phyloP scores from a whole-genome alignment of 2,797 vertebrate species.

The Sebastolobus alascanus region DNA sequence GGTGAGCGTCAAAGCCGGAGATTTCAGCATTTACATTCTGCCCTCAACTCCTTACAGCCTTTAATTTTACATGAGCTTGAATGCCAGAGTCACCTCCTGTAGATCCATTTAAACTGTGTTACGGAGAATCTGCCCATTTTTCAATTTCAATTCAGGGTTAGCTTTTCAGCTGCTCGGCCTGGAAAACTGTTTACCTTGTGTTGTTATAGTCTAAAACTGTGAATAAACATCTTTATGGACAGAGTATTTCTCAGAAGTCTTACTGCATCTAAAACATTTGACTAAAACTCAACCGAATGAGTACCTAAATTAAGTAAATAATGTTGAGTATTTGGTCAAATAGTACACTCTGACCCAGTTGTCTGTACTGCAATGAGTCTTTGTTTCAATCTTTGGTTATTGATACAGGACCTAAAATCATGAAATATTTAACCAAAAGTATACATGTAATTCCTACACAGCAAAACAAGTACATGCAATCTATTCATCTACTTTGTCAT shows the following conservation, averaged over 20 bases:
- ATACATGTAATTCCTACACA: not conserved
- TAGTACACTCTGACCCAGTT: not conserved
- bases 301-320: not conserved
- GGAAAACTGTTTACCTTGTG: not conserved
- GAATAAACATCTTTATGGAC: not conserved
- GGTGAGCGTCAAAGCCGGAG: conserved; percentile 51
- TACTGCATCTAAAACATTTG: not conserved
- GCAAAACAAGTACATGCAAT: not conserved
- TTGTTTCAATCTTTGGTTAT: not conserved
- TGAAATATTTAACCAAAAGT: not conserved
- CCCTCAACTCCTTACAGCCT: conserved; percentile 29
- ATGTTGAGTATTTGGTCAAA: not conserved
- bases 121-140: conserved; percentile 9
- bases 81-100: conserved; percentile 24
- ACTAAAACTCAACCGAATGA: not conserved
- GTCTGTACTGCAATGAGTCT: not conserved
- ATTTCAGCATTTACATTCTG: conserved; percentile 51
- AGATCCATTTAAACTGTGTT: conserved; percentile 25
- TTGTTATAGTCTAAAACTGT: not conserved
- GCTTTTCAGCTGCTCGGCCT: conserved; percentile 13
- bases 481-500: not conserved
- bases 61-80: conserved; percentile 40
- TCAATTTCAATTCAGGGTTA: not conserved
- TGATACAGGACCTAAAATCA: not conserved
- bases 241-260: not conserved